Evolutionary conservation across 2,888 invertebrate genomes (phyloP).

Genomic region (Diaphora mendica): DNA sequence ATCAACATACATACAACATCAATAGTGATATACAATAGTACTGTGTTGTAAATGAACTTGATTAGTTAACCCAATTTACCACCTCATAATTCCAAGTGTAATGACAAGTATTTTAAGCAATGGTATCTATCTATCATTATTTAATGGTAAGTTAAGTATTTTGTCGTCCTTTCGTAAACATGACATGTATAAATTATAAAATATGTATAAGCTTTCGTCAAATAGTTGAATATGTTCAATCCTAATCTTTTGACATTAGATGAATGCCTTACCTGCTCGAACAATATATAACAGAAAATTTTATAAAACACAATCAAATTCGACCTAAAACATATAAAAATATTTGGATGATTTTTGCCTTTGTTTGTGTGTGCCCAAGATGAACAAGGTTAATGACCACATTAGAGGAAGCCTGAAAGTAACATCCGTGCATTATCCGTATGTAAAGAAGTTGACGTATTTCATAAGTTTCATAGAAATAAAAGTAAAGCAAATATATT

Average conservation of each 20-base stretch:
- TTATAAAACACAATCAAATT: background rate
- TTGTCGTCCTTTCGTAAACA: background rate
- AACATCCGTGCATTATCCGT: background rate
- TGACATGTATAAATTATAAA: too few species aligned
- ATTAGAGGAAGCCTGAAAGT: background rate
- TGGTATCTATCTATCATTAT: conserved; percentile 5
- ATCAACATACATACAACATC: background rate
- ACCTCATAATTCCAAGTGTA: background rate
- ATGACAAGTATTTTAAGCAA: conserved; percentile 6
- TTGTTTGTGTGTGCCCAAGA: background rate
- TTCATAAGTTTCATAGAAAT: background rate
- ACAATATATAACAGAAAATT: background rate
- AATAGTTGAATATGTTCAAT: background rate
- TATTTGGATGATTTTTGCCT: too few species aligned
- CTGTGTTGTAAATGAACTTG: background rate
- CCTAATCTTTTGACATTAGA: background rate
- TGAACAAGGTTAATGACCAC: background rate
- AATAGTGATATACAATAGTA: background rate
- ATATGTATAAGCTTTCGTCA: background rate
- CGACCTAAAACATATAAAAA: background rate
- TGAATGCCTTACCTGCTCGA: background rate
- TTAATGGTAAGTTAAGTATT: conserved; percentile 8
- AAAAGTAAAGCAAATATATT: background rate
- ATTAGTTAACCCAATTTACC: background rate
- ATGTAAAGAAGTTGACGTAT: background rate